Base-by-base conservation (phyloP, 2,113 vertebrate species). In the Pipa parva region DNA sequence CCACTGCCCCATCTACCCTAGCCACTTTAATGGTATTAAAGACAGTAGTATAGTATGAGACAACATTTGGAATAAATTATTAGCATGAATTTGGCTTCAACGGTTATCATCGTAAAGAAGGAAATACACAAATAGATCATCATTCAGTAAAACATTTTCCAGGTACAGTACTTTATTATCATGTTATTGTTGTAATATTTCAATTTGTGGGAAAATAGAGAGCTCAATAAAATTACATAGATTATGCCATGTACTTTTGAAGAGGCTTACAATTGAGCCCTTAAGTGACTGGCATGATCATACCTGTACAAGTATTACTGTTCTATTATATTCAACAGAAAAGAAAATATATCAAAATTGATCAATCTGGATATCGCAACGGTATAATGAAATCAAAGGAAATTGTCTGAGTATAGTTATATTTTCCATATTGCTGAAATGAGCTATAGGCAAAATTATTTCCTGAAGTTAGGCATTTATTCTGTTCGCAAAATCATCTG, bases 91-190 rank as follows among this genome's bases (percentile, higher is more conserved):
- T n/a, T n/a, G n/a, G n/a, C n/a, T n/a, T n/a, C n/a, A n/a, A n/a
- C n/a, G n/a, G n/a, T n/a, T n/a, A n/a, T n/a, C n/a, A n/a, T n/a
- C n/a, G n/a, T n/a, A n/a, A n/a, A 8, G 18, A 22, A 27, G 37
- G 15, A 45, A 18, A 39, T 33, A 45, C 17, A 61, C 25, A 15
- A 20, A 31, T 17, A 18, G 39, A 29, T 49, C 49, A 49, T 62
- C 31, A 62, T 21, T 26, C 18, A 61, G 7, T 31, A 17, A 46
- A 46, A 17, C 37, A 22, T 37, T 49, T 62, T 62, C 59, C 46
- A 62, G 59, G 59, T 62, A 49, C 46, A 17, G 2, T 22, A 49
- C 49, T 63, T 45, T 62, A 20, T 6, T 33, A 22, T n/a, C 18
- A 61, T 28, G 26, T 45, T 18, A 49, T 13, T 62, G 28, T 18